These are phyloP conservation scores for Tenthredo mesomela DNA, from an alignment of 2,888 invertebrate species.

Conservation along the genomic window DNA sequence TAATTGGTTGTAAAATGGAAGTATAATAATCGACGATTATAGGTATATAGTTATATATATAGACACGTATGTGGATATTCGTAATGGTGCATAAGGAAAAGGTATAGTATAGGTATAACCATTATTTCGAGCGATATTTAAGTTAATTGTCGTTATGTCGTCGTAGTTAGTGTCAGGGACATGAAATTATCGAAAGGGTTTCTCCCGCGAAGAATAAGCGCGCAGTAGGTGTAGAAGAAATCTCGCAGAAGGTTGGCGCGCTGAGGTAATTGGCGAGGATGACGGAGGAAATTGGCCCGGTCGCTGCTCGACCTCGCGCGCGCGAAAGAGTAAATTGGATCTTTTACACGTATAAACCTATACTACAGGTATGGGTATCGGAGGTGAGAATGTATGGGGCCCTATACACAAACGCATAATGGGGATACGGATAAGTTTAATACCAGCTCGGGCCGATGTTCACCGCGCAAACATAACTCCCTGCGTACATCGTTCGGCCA, in stretches of 20 bases:
- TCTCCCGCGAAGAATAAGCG: not conserved
- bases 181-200: conserved; percentile 29
- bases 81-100: too few species aligned
- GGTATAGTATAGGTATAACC: not conserved
- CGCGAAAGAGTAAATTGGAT: conserved; percentile 50
- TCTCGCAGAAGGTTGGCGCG: not conserved
- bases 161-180: conserved; percentile 15
- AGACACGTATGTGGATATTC: too few species aligned
- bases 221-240: not conserved
- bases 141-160: conserved; percentile 23
- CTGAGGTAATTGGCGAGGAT: conserved; percentile 46
- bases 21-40: not conserved
- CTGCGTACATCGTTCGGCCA: conserved; percentile 36
- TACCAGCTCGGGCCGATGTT: conserved; percentile 35
- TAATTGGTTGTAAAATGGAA: not conserved
- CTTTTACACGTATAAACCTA: not conserved
- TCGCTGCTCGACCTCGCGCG: conserved; percentile 6
- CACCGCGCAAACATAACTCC: conserved; percentile 41
- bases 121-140: not conserved
- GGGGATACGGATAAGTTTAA: conserved; percentile 43
- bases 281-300: conserved; percentile 48
- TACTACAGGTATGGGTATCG: not conserved
- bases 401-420: not conserved
- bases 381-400: not conserved
- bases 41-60: too few species aligned